Evolutionary conservation across 2,113 vertebrate species (phyloP).

Genomic region (Delphinapterus leucas): DNA sequence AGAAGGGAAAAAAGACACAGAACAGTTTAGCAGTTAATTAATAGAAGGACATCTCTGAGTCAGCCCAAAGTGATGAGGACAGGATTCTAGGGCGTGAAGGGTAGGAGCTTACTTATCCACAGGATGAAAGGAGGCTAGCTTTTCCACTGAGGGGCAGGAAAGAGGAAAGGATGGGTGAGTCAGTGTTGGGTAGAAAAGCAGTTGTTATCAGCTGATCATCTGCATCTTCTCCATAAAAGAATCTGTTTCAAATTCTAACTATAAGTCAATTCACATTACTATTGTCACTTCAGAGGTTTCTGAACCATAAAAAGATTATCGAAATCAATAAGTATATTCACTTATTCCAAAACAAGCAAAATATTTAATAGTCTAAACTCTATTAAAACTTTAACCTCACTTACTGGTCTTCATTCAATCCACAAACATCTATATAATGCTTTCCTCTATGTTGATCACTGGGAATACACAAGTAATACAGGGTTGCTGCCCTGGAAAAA

Average conservation of each 20-base stretch:
- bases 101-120: neutral
- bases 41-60: neutral
- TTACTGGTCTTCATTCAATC: neutral
- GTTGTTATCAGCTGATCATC: neutral
- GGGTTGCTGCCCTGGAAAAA: neutral
- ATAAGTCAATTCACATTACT: neutral
- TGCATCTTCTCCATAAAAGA: neutral
- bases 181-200: neutral
- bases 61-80: neutral
- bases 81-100: neutral
- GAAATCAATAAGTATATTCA: neutral
- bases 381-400: neutral
- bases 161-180: neutral
- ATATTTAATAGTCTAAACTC: neutral
- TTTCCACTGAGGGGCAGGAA: neutral
- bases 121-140: neutral
- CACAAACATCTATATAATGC: neutral
- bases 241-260: neutral
- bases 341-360: slow-evolving; percentile 20
- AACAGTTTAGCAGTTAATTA: neutral
- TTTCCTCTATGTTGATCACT: neutral
- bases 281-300: neutral
- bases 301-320: neutral
- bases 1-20: neutral
- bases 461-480: neutral